These are phyloP conservation scores for Argentina silus DNA, from an alignment of 2,797 vertebrate species.

Conservation along the genomic window DNA sequence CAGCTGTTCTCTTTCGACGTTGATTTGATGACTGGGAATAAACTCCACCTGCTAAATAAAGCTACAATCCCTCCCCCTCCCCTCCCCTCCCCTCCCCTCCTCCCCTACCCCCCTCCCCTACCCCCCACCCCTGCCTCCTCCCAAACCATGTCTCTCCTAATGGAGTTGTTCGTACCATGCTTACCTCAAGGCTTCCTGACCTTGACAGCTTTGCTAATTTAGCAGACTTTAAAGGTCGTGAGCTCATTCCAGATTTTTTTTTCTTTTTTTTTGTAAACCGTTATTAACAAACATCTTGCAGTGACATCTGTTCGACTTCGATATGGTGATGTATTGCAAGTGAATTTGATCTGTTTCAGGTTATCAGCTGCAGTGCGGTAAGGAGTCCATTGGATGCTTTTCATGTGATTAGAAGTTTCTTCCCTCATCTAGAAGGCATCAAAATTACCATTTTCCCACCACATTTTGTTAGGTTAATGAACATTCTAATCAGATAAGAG, in stretches of 20 bases:
- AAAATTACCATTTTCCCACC: neutral
- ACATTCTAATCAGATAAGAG: slow-evolving; percentile 29
- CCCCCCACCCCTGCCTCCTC: slow-evolving; percentile 5
- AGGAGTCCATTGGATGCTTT: neutral
- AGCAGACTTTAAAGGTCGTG: slow-evolving; percentile 72
- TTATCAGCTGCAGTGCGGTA: neutral
- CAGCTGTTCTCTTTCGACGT: slow-evolving; percentile 67
- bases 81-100: slow-evolving; percentile 14
- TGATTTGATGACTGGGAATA: slow-evolving; percentile 78
- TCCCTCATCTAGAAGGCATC: neutral
- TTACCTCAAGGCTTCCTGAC: slow-evolving; percentile 61
- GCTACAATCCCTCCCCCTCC: slow-evolving; percentile 21
- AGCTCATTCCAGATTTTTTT: slow-evolving; percentile 51
- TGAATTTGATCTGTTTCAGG: neutral
- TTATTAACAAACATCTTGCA: neutral
- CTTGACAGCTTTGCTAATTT: slow-evolving; percentile 68
- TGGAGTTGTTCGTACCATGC: slow-evolving; percentile 55
- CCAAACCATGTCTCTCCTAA: slow-evolving; percentile 14
- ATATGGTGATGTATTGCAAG: neutral
- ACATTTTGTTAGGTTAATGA: slow-evolving; percentile 53
- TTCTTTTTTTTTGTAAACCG: no score
- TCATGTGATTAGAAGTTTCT: neutral
- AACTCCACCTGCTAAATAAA: slow-evolving; percentile 81
- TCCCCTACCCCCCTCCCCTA: neutral
- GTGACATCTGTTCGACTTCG: slow-evolving; percentile 7